These are phyloP conservation scores for Meghimatium bilineatum DNA, from an alignment of 2,888 invertebrate species.

Conservation along the genomic window DNA sequence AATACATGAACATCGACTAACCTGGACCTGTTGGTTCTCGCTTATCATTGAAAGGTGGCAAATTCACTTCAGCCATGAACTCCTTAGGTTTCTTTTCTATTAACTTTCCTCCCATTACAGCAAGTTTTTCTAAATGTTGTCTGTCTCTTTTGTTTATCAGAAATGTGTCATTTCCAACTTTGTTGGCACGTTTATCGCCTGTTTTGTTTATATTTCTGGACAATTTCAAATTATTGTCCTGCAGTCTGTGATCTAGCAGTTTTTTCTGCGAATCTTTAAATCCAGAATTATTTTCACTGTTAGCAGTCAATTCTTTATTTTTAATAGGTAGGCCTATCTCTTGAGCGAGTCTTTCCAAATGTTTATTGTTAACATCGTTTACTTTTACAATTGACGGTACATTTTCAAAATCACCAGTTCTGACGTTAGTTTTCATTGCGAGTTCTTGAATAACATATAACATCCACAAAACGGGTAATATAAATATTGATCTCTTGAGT, in stretches of 20 bases:
- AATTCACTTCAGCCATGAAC: constrained; percentile 6
- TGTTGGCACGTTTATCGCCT: not conserved
- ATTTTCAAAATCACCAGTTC: not conserved
- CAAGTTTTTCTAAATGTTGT: constrained; percentile 40
- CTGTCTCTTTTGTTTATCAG: not conserved
- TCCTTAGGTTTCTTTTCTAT: constrained; percentile 30
- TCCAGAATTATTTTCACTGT: not conserved
- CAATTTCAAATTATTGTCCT: no score
- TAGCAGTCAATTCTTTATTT: not conserved
- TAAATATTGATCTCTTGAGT: constrained; percentile 3
- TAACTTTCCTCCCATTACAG: constrained; percentile 32
- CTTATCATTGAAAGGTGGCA: constrained; percentile 36
- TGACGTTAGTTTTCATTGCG: not conserved
- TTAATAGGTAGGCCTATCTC: not conserved
- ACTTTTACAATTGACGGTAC: not conserved
- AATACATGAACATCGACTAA: not conserved
- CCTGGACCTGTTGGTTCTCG: constrained; percentile 33
- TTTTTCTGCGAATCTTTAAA: no score
- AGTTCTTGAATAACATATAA: constrained; percentile 16
- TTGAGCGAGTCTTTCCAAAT: not conserved
- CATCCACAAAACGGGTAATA: constrained; percentile 30
- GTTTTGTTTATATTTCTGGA: not conserved
- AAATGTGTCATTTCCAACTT: not conserved
- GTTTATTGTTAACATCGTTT: not conserved
- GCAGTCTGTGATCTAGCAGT: no score